Percentiles rank a stretch among this genome's conserved stretches.
Conservation (phyloP, 2,888 invertebrate species). For the Drosophila yooni region DNA sequence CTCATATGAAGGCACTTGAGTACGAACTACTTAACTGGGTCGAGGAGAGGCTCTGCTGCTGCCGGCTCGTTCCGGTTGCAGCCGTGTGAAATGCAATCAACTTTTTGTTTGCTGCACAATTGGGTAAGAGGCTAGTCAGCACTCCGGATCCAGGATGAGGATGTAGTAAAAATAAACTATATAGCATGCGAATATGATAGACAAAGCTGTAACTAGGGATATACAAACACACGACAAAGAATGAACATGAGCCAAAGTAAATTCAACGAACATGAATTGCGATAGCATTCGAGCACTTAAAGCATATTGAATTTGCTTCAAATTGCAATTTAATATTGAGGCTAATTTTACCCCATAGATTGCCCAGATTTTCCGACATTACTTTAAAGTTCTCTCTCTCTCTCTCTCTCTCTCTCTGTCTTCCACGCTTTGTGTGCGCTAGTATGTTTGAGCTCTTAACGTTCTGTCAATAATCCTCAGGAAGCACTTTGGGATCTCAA, state of each 20-base stretch:
- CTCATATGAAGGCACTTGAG: conserved; percentile 50
- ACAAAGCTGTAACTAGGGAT: conserved; percentile 2
- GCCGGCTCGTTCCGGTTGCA: conserved; percentile 30
- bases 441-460: conserved; percentile 5
- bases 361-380: conserved; percentile 7
- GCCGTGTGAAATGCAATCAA: conserved; percentile 78
- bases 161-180: conserved; percentile 5
- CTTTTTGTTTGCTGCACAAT: conserved; percentile 72
- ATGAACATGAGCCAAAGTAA: conserved; percentile 13
- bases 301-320: conserved; percentile 29
- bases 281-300: conserved; percentile 36
- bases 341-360: neutral
- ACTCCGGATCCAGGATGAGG: conserved; percentile 30
- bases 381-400: neutral
- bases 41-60: conserved; percentile 44
- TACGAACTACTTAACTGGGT: conserved; percentile 63
- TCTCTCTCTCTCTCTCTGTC: neutral
- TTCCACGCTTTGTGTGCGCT: neutral
- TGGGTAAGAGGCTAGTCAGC: conserved; percentile 66
- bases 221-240: neutral
- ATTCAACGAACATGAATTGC: conserved; percentile 36
- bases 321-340: conserved; percentile 28
- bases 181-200: conserved; percentile 27
- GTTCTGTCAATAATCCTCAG: conserved; percentile 35
- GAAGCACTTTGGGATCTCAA: conserved; percentile 34